Percentiles rank a stretch among this genome's conserved stretches.
phyloP scores from a whole-genome alignment of 2,797 vertebrate genomes.

The Cygnus olor region DNA sequence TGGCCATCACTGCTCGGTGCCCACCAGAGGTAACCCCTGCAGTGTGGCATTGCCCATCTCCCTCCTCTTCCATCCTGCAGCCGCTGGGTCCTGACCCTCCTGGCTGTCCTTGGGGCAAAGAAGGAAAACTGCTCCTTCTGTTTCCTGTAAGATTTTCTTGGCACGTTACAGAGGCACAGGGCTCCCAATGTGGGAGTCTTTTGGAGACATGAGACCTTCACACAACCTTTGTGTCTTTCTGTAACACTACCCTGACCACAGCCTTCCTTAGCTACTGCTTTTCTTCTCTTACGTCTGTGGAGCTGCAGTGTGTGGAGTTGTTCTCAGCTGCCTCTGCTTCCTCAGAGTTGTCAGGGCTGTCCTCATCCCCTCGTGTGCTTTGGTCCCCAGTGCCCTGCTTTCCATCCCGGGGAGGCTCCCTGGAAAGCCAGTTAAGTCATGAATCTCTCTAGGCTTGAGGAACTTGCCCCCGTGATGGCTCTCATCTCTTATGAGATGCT shows the following conservation, averaged over 20 bases:
- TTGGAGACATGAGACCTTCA: neutral
- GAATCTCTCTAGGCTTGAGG: neutral
- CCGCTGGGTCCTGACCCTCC: neutral
- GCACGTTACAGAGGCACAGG: neutral
- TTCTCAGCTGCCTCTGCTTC: neutral
- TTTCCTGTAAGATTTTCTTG: accelerated
- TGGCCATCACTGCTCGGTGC: neutral
- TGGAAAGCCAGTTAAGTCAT: neutral
- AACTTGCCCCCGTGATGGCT: neutral
- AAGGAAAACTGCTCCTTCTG: neutral
- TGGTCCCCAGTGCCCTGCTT: neutral
- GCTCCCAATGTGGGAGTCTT: neutral
- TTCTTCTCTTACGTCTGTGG: neutral
- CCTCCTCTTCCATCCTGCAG: accelerated
- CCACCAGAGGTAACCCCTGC: no score
- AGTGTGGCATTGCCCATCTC: neutral
- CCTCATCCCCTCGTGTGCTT: neutral
- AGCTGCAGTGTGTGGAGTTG: accelerated
- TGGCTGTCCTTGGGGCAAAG: accelerated
- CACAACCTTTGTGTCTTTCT: neutral
- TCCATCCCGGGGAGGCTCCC: neutral
- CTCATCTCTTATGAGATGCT: neutral
- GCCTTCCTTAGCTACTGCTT: neutral
- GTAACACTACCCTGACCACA: accelerated
- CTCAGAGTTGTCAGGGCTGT: neutral